phyloP scores from a whole-genome alignment of 1,140 invertebrate genomes.

The Panagrolaimus sp. region DNA sequence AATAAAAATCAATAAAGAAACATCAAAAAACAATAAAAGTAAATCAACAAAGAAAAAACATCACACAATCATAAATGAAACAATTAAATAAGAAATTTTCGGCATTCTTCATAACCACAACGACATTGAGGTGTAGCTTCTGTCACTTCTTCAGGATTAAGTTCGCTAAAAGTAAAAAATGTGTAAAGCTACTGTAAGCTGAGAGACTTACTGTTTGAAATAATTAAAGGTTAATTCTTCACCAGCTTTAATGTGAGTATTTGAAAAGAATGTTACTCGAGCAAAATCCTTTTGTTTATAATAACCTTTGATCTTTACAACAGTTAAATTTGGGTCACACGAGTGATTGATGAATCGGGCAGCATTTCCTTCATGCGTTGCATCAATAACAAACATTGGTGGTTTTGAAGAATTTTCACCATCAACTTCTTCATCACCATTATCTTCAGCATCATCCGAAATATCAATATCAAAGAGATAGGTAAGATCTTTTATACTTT shows the following conservation, averaged over 20 bases:
- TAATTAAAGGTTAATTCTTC: constrained; percentile 3
- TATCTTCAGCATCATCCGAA: too few species aligned
- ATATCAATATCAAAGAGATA: background rate
- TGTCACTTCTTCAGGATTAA: background rate
- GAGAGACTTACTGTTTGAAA: background rate
- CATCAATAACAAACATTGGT: background rate
- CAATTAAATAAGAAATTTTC: background rate
- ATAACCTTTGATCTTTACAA: background rate
- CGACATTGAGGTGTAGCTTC: background rate
- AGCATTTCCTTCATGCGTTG: background rate
- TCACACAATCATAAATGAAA: background rate
- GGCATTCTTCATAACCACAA: background rate
- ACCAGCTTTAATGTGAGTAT: background rate
- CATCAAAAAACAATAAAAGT: background rate
- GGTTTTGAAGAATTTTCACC: background rate
- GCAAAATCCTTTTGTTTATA: background rate
- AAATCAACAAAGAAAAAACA: background rate
- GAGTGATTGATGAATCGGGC: background rate
- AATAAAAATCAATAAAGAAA: too few species aligned
- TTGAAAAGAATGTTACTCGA: background rate
- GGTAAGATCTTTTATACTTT: background rate
- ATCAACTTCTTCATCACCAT: too few species aligned
- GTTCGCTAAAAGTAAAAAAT: background rate
- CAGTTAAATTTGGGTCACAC: background rate
- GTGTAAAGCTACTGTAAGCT: background rate